Base-by-base conservation (phyloP, 2,797 vertebrate species). In the Urosaurus nigricauda region DNA sequence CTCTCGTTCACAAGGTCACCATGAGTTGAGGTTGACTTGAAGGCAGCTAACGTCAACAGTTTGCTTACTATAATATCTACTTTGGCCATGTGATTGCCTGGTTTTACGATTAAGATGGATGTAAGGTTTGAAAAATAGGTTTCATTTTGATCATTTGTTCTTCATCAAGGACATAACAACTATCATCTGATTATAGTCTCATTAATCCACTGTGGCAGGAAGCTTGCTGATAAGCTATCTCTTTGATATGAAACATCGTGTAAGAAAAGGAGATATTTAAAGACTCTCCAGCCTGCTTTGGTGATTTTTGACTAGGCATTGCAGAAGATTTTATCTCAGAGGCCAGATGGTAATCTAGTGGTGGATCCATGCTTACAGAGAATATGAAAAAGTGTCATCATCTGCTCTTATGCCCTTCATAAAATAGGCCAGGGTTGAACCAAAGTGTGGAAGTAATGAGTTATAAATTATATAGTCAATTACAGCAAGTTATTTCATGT, bases 191-290 rank as follows among this genome's bases (percentile, higher is more conserved):
- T 85, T 80, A 29, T 29, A 75, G 86, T 7, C 1, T 26, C 29
- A 29, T 65, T 29, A 65, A 2, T 16, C 0, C 65, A 32, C 8
- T n/a, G 53, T 26, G 19, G 1, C 14, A 84, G 16, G 35, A 0
- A 29, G 24, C 29, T 78, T 51, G 4, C 70, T 74, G 80, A 86
- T 68, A 86, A 86, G 47, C 77, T 86, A 79, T 68, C 60, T 53
- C 75, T 53, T 35, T 68, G 75, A 63, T 77, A 75, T 19, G 21
- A 24, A 12, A 75, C n/a, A 19, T 40, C 80, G 68, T 83, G n/a
- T n/a, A 63, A 29, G 40, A 75, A 75, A 51, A 19, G 9, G 75
- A 79, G 60, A 79, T 53, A 86, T 79, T 79, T 86, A 68, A 79
- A 53, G 75, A 83, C 35, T 63, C 47, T 37, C 47, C 29, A 16